Percentiles rank a stretch among this genome's conserved stretches.
These are phyloP conservation scores for Ammodytes marinus DNA, from an alignment of 2,113 vertebrate genomes.

Conservation along the genomic window DNA sequence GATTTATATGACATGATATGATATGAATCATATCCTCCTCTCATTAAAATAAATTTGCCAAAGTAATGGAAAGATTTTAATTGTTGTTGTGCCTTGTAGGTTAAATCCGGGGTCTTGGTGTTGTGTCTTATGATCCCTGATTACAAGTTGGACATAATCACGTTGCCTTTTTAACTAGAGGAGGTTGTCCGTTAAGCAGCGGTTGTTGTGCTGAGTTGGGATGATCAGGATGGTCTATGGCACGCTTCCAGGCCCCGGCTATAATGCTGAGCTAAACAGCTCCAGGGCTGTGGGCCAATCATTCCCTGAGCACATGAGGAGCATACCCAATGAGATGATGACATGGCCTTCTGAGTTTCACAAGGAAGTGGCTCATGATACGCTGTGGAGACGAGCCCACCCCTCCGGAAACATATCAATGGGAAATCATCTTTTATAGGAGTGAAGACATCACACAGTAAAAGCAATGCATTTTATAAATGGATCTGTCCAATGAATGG, in stretches of 20 bases:
- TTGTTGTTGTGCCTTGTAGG: neutral
- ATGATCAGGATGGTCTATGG: slow-evolving; percentile 45
- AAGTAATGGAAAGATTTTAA: neutral
- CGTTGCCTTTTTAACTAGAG: slow-evolving; percentile 26
- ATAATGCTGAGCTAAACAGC: slow-evolving; percentile 57
- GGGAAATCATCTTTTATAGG: neutral
- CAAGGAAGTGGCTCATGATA: slow-evolving; percentile 23
- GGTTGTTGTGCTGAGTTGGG: slow-evolving; percentile 48
- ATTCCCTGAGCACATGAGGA: slow-evolving; percentile 57
- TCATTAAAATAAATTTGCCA: neutral
- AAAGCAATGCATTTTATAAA: neutral
- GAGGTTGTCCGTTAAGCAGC: slow-evolving; percentile 40
- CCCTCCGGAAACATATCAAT: neutral
- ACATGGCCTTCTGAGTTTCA: slow-evolving; percentile 35
- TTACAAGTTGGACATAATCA: slow-evolving; percentile 31
- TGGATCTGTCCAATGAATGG: neutral
- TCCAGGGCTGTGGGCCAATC: slow-evolving; percentile 50
- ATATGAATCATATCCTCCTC: neutral
- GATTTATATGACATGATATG: neutral
- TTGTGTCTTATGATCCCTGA: slow-evolving; percentile 1
- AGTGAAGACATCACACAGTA: neutral
- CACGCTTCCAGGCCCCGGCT: slow-evolving; percentile 36
- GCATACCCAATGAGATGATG: slow-evolving; percentile 52
- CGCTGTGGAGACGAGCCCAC: neutral
- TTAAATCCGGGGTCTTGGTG: slow-evolving; percentile 5